These are phyloP conservation scores for Enteromius radiatus DNA, from an alignment of 2,797 vertebrate species.

Conservation along the genomic window DNA sequence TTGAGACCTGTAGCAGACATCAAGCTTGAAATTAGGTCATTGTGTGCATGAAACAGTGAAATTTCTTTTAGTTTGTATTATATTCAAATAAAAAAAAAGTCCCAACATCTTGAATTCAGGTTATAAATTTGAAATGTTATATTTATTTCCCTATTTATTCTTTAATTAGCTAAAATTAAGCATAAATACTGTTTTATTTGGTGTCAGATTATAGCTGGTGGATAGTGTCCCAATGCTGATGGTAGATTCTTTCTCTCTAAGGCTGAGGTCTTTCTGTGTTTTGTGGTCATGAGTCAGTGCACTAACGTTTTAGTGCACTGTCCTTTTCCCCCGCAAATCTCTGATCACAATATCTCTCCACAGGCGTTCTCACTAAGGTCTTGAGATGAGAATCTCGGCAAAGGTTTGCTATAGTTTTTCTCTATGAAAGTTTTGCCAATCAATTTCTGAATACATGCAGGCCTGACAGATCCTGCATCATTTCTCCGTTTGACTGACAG, in stretches of 20 bases:
- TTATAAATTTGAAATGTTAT: no score
- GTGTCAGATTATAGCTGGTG: not conserved
- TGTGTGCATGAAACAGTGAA: no score
- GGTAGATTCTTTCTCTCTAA: not conserved
- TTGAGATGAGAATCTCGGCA: constrained; percentile 36
- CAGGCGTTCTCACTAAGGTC: constrained; percentile 31
- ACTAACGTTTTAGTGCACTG: constrained; percentile 19
- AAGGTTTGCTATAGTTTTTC: constrained; percentile 39
- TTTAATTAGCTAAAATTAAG: no score
- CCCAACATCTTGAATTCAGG: no score
- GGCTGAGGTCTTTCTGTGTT: constrained; percentile 13
- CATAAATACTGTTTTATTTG: not conserved
- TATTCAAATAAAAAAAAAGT: no score
- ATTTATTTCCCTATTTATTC: not conserved
- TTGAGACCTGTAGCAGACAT: no score
- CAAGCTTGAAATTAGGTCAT: no score
- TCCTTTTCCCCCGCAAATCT: constrained; percentile 18
- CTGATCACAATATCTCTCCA: constrained; percentile 26
- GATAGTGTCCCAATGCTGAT: not conserved
- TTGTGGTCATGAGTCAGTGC: constrained; percentile 22
- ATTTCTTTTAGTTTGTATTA: no score
- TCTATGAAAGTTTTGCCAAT: constrained; percentile 56
- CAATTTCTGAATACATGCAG: constrained; percentile 53
- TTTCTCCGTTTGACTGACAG: constrained; percentile 58
- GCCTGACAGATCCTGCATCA: constrained; percentile 58